Evolutionary conservation across 2,113 vertebrate genomes (phyloP), one percentile per base, ranked within the genome.

Genomic region (Procapra przewalskii): DNA sequence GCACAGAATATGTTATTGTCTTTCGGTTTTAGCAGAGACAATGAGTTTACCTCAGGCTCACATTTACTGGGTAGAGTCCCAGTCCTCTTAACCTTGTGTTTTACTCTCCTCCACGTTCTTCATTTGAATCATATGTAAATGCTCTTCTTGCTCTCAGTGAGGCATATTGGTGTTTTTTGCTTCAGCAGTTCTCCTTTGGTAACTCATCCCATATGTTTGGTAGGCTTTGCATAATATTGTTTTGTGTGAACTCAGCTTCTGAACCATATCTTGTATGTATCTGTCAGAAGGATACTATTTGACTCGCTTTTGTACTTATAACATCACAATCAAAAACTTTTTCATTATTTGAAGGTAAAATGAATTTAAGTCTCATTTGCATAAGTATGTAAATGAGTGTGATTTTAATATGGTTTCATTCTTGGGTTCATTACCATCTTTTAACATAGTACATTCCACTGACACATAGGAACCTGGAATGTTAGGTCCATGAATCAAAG

Each of bases 181-280:
- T 97, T 97, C 50, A 96, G 89, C 50, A 80, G 1, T 88, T 96
- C 91, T 94, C 64, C 93, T 87, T 64, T 86, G 36, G 80, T 97
- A 98, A 97, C 83, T 92, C 97, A 88, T 90, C 13, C 96, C 97
- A 93, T 95, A 57, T 96, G 95, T 98, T 88, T 97, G 79, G 94
- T 94, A 97, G 97, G 40, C 88, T 97, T 95, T 94, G 75, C 87
- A 64, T 86, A 95, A 82, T 62, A 77, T 62, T 90, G 29, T 89
- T 97, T 96, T 95, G 84, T 93, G 91, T 98, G 64, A 96, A 95
- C 29, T 95, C 48, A 71, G 17, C 84, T 97, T 96, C 92, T 96
- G 87, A 98, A 95, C 96, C 50, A 2, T 90, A 45, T 81, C 91
- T 91, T 88, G 23, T 90, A 31, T 91, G n/a, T 93, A 17, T 95